Conservation (phyloP, 30 jellyfish, hydroid and myxozoan species). For the Hydractinia echinata region DNA sequence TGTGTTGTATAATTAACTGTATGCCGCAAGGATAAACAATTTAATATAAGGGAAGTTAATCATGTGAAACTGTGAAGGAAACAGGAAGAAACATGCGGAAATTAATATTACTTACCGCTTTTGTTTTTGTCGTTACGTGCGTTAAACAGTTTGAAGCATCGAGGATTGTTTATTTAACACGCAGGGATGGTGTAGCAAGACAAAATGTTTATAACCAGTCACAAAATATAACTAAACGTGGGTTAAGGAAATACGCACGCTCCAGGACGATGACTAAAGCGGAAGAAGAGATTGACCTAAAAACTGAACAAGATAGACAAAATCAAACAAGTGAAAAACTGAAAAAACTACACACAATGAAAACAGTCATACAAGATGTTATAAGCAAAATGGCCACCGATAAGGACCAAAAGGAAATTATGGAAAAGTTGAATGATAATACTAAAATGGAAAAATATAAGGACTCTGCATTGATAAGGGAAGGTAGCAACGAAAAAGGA, state of each 20-base stretch:
- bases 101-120: too few species aligned
- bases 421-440: constrained; percentile 8
- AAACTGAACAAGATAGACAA: background rate
- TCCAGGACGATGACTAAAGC: background rate
- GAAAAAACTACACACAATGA: background rate
- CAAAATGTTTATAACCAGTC: too few species aligned
- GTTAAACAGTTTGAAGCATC: too few species aligned
- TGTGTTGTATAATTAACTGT: too few species aligned
- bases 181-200: too few species aligned
- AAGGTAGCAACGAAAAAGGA: background rate
- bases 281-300: background rate
- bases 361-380: background rate
- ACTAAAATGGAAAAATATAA: background rate
- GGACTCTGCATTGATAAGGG: constrained; percentile 7
- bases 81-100: too few species aligned
- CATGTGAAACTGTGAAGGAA: too few species aligned
- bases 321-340: background rate
- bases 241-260: background rate
- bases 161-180: too few species aligned
- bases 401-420: background rate
- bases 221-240: background rate
- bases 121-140: too few species aligned
- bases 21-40: too few species aligned
- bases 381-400: constrained; percentile 4
- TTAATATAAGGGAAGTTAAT: too few species aligned